phyloP scores from a whole-genome alignment of 2,113 vertebrate genomes.

The Taxidea taxus region DNA sequence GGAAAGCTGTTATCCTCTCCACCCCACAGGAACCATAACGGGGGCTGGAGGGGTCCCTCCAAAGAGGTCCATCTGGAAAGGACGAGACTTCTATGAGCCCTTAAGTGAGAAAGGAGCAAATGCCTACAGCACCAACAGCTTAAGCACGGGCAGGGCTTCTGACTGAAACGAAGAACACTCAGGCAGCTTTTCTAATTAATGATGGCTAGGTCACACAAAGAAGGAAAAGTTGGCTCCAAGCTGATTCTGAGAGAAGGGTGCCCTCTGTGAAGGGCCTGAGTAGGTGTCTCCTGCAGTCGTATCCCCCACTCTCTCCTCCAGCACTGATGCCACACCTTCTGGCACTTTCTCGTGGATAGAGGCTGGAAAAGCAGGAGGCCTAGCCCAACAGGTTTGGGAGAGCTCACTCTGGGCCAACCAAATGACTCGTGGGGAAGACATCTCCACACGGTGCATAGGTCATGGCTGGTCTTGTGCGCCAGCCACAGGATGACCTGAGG shows the following conservation, averaged over 20 bases:
- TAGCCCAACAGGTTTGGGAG: neutral
- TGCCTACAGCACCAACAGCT: neutral
- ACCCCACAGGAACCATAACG: neutral
- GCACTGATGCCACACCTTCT: conserved; percentile 22
- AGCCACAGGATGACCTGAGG: neutral
- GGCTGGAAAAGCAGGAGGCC: neutral
- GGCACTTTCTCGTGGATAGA: neutral
- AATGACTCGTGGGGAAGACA: neutral
- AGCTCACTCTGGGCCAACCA: neutral
- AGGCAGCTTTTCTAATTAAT: conserved; percentile 30
- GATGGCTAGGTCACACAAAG: conserved; percentile 39
- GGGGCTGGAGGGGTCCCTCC: neutral
- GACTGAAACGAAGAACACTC: neutral
- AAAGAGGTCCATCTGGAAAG: neutral
- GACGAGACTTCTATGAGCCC: neutral
- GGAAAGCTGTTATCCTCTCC: neutral
- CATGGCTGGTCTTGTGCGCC: neutral
- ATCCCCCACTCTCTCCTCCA: conserved; percentile 5
- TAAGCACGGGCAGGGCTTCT: neutral
- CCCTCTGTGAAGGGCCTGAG: neutral
- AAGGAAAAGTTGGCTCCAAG: conserved; percentile 37
- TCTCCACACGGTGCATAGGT: neutral
- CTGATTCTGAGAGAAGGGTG: conserved; percentile 20
- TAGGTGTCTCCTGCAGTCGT: neutral
- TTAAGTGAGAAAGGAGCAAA: neutral